A percentile compares a stretch with the other conserved stretches of the same genome.
phyloP scores from a whole-genome alignment of 2,113 vertebrate species.

The Bathybates hornii region DNA sequence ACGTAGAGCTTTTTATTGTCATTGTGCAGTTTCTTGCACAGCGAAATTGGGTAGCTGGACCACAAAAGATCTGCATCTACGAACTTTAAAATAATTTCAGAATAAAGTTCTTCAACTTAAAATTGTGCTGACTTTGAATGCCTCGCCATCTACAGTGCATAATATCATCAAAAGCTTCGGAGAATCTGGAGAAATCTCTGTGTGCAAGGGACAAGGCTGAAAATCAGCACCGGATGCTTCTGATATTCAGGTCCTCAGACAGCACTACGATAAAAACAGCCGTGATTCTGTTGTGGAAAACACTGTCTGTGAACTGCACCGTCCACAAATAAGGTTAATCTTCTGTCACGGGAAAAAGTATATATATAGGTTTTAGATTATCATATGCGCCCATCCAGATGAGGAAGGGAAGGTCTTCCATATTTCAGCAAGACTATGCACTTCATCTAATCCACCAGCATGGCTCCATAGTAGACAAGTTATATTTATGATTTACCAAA shows the following conservation, averaged over 20 bases:
- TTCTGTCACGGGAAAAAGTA: not conserved
- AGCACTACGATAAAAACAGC: not conserved
- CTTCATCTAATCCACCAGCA: not conserved
- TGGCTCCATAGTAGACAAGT: not conserved
- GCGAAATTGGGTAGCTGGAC: too few species aligned
- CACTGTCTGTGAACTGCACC: not conserved
- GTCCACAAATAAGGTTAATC: not conserved
- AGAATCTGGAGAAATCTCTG: not conserved
- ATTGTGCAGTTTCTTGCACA: too few species aligned
- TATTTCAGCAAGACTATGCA: not conserved
- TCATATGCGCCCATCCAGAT: rapidly evolving
- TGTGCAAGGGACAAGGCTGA: not conserved
- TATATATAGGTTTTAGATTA: not conserved
- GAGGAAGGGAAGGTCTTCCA: not conserved
- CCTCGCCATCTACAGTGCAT: not conserved
- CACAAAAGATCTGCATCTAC: not conserved
- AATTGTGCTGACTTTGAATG: not conserved
- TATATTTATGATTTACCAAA: not conserved
- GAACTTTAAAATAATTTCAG: not conserved
- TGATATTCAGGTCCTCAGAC: not conserved
- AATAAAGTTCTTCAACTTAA: not conserved
- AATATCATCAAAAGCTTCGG: not conserved
- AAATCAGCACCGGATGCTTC: not conserved
- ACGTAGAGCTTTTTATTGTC: not conserved
- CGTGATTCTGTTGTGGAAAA: not conserved